Base-by-base conservation (phyloP, 2,888 invertebrate species). In the Eretmocerus hayati region DNA sequence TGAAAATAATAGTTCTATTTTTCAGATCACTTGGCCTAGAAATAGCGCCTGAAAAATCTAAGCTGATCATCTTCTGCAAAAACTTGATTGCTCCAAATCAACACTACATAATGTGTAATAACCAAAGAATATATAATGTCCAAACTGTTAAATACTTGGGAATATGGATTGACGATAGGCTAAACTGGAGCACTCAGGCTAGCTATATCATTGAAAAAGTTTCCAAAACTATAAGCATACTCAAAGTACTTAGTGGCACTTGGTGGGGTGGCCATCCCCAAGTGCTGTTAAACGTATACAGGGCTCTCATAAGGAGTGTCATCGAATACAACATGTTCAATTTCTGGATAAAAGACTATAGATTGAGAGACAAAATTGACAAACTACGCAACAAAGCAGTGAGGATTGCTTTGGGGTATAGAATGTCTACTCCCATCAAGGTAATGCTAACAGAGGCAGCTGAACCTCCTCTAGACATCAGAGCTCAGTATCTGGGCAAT, bases 251-350 rank as follows among this genome's bases (percentile, higher is more conserved):
- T n/a, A 33, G 46, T 26, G 26, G 32, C 2, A 46, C 46, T 15
- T 46, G 46, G 40, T 46, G 35, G 38, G 46, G 40, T n/a, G 46
- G 40, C 2, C 35, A 46, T 11, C 40, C 40, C 13, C 35, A 46
- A 33, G 15, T 40, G 3, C 26, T 46, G 1, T 8, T 40, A 4
- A 40, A 20, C 3, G 30, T 46, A 1, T 46, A 40, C 15, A 46
- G 4, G 20, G 40, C 15, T 8, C 21, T 46, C 2, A 36, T 46
- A 8, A 46, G 41, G 38, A 26, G 18, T 8, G 16, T 23, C 8
- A 9, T 40, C 11, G 41, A 41, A 16, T 46, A 46, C 16, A 20
- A 9, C 26, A 4, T 8, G 2, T 46, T 20, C 18, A 11, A 23
- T 2, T 11, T 20, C 8, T 20, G 18, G 3, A 42, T 35, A 5